These are phyloP conservation scores for Accipiter virgatus DNA, from an alignment of 2,113 vertebrate species.

Conservation along the genomic window DNA sequence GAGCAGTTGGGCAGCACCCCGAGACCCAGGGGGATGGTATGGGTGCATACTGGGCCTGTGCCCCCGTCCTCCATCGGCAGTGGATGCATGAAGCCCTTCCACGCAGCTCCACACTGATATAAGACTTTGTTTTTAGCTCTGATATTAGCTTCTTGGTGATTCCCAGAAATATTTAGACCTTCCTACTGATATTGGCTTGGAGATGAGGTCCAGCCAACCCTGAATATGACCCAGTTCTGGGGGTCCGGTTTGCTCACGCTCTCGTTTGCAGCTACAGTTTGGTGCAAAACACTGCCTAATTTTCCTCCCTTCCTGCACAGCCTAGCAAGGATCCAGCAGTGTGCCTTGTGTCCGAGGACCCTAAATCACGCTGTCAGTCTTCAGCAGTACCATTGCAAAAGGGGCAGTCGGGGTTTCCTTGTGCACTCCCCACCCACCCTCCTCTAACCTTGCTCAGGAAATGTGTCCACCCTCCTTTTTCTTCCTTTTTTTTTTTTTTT, in stretches of 20 bases:
- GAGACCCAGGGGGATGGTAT: not conserved
- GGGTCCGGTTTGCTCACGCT: not conserved
- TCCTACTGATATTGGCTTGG: not conserved
- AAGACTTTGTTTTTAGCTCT: not conserved
- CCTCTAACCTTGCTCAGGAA: not conserved
- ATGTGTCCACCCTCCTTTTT: not conserved
- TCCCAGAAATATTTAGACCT: not conserved
- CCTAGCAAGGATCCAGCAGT: not conserved
- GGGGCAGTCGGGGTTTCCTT: not conserved
- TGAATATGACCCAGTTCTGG: not conserved
- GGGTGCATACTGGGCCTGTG: not conserved
- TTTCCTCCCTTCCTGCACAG: not conserved
- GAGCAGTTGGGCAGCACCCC: not conserved
- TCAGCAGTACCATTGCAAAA: not conserved
- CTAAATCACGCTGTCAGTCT: not conserved
- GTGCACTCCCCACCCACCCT: not conserved
- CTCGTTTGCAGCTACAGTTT: accelerated
- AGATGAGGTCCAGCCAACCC: not conserved
- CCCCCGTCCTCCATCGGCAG: not conserved
- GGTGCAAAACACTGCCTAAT: not conserved
- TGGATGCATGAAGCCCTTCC: not conserved
- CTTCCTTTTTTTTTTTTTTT: not conserved
- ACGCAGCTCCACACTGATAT: not conserved
- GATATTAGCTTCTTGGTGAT: not conserved
- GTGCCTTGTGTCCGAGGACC: accelerated